phyloP scores from a whole-genome alignment of 2,888 invertebrate species.

The Kuschelorhynchus macadamiae region DNA sequence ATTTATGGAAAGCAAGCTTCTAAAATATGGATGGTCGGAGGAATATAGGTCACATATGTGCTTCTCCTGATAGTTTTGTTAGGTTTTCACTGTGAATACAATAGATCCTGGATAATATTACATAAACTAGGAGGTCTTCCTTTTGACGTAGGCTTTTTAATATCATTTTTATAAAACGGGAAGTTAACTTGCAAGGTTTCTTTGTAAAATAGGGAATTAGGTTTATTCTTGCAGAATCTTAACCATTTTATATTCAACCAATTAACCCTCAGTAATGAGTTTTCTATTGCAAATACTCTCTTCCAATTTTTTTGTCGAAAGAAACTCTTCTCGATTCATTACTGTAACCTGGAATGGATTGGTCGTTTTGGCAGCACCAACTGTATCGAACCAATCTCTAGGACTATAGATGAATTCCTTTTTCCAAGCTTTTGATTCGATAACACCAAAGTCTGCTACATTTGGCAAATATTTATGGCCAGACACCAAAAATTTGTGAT shows the following conservation, averaged over 20 bases:
- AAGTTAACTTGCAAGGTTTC: too few relatives aligned
- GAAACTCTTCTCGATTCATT: background rate
- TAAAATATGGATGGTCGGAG: too few relatives aligned
- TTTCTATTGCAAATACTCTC: too few relatives aligned
- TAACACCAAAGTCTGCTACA: conserved; percentile 26
- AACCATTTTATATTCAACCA: too few relatives aligned
- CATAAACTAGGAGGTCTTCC: conserved; percentile 1
- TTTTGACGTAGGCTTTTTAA: background rate
- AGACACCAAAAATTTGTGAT: too few relatives aligned
- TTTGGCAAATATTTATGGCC: conserved; percentile 24
- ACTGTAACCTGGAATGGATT: background rate
- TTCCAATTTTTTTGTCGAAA: background rate
- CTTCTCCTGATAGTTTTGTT: background rate
- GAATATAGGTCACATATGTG: too few relatives aligned
- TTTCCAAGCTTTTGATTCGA: background rate
- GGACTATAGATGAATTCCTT: background rate
- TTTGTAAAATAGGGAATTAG: too few relatives aligned
- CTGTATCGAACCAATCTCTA: background rate
- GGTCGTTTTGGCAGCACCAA: background rate
- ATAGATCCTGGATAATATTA: background rate
- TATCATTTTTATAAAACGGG: background rate
- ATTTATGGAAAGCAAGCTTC: too few relatives aligned
- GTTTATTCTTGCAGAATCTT: too few relatives aligned
- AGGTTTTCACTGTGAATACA: background rate
- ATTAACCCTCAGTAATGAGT: too few relatives aligned